Evolutionary conservation across 2,888 invertebrate species (phyloP).

Genomic region (Eristalis pertinax): DNA sequence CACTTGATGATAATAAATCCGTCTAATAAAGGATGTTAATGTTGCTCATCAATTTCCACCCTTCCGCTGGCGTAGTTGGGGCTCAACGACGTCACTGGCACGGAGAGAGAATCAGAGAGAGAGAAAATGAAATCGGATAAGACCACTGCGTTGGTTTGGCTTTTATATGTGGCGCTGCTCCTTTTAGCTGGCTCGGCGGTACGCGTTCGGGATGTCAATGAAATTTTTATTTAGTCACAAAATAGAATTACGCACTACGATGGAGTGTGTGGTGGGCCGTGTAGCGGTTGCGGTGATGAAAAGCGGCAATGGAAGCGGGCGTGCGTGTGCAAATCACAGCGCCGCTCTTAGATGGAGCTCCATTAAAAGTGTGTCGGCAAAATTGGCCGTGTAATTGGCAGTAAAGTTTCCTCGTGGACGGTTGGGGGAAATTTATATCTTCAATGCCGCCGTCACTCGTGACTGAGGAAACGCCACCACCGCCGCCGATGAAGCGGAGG

Average conservation of each 20-base stretch:
- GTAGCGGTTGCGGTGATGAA: background rate
- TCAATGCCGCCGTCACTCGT: background rate
- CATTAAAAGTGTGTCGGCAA: slow-evolving; percentile 53
- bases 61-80: background rate
- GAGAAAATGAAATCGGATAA: slow-evolving; percentile 23
- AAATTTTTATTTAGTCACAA: slow-evolving; percentile 63
- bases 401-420: slow-evolving; percentile 42
- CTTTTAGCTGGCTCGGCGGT: background rate
- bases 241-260: slow-evolving; percentile 53
- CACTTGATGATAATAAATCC: slow-evolving; percentile 70
- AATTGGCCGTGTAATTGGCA: slow-evolving; percentile 69
- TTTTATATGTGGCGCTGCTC: slow-evolving; percentile 20
- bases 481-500: background rate
- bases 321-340: slow-evolving; percentile 53
- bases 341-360: slow-evolving; percentile 39
- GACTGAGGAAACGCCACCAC: background rate
- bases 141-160: slow-evolving; percentile 46
- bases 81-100: background rate
- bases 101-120: no score
- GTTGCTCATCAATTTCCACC: slow-evolving; percentile 65
- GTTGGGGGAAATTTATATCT: slow-evolving; percentile 24
- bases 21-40: slow-evolving; percentile 71
- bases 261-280: background rate
- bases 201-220: slow-evolving; percentile 32
- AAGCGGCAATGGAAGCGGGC: background rate